These are phyloP conservation scores for Leptoteleia sp. DNA, from an alignment of 1,140 invertebrate species.

Conservation along the genomic window DNA sequence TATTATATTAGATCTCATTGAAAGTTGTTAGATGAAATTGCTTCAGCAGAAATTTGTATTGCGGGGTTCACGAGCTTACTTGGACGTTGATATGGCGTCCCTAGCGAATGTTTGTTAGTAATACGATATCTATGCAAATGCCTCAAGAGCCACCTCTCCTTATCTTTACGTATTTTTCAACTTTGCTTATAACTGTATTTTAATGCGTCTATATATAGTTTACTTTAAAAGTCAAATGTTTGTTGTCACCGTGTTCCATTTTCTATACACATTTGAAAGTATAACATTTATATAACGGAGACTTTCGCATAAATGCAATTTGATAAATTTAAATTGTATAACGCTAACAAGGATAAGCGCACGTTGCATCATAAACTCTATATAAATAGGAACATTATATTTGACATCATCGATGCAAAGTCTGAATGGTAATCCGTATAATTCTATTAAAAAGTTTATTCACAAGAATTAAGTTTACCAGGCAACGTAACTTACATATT, in stretches of 20 bases:
- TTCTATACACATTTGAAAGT: background rate
- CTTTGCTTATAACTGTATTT: slow-evolving; percentile 27
- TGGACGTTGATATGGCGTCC: slow-evolving; percentile 10
- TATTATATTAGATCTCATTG: slow-evolving; percentile 27
- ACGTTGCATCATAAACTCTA: background rate
- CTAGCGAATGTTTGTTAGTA: slow-evolving; percentile 27
- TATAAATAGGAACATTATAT: background rate
- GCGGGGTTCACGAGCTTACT: slow-evolving; percentile 16
- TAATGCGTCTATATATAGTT: slow-evolving; percentile 11
- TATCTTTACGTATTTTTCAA: slow-evolving; percentile 33
- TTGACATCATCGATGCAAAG: too few relatives aligned
- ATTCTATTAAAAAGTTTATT: too few relatives aligned
- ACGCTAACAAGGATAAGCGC: background rate
- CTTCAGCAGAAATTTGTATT: slow-evolving; percentile 31
- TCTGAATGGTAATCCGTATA: too few relatives aligned
- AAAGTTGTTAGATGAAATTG: slow-evolving; percentile 34
- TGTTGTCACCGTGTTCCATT: slow-evolving; percentile 10
- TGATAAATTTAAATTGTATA: background rate
- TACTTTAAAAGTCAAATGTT: slow-evolving; percentile 14
- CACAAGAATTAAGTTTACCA: too few relatives aligned
- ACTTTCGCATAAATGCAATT: background rate
- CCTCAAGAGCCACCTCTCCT: slow-evolving; percentile 8
- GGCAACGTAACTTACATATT: too few relatives aligned
- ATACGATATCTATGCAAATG: slow-evolving; percentile 36
- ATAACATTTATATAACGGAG: slow-evolving; percentile 9